Conservation (phyloP, 2,888 invertebrate species). For the Muscina levida region DNA sequence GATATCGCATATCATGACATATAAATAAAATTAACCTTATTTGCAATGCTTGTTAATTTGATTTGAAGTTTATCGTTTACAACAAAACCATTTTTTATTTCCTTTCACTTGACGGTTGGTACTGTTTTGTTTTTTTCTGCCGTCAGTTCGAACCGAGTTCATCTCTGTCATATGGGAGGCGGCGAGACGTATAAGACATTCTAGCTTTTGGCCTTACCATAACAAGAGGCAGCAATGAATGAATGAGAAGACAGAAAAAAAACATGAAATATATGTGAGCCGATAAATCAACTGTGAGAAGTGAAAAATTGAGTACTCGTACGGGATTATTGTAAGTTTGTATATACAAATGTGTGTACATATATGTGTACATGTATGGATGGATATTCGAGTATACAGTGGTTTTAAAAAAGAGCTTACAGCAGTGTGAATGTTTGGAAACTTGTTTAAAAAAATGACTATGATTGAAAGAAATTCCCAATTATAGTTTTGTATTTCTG, state of each 20-base stretch:
- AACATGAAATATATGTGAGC: conserved; percentile 49
- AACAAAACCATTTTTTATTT: conserved; percentile 64
- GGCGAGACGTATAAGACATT: background rate
- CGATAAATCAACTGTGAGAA: conserved; percentile 63
- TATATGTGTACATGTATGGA: too few relatives aligned
- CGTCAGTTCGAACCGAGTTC: background rate
- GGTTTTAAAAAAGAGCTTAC: too few relatives aligned
- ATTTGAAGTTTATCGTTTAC: conserved; percentile 70
- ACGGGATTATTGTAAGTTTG: background rate
- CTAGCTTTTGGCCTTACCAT: background rate
- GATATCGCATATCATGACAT: conserved; percentile 38
- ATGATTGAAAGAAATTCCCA: too few relatives aligned
- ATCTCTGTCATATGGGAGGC: background rate
- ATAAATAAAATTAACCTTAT: conserved; percentile 79
- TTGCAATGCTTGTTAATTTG: conserved; percentile 73
- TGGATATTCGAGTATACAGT: too few relatives aligned
- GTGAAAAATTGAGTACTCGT: conserved; percentile 62
- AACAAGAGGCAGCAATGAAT: background rate
- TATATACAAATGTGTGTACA: background rate
- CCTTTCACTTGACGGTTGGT: conserved; percentile 53
- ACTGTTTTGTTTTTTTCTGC: conserved; percentile 20
- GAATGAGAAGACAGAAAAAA: conserved; percentile 44
- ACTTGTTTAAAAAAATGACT: too few relatives aligned
- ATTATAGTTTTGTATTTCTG: too few relatives aligned
- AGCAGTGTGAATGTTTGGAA: too few relatives aligned